A percentile compares a stretch with the other conserved stretches of the same genome.
Evolutionary conservation across 2,888 invertebrate genomes (phyloP).

Genomic region (Gymnoscelis rufifasciata): DNA sequence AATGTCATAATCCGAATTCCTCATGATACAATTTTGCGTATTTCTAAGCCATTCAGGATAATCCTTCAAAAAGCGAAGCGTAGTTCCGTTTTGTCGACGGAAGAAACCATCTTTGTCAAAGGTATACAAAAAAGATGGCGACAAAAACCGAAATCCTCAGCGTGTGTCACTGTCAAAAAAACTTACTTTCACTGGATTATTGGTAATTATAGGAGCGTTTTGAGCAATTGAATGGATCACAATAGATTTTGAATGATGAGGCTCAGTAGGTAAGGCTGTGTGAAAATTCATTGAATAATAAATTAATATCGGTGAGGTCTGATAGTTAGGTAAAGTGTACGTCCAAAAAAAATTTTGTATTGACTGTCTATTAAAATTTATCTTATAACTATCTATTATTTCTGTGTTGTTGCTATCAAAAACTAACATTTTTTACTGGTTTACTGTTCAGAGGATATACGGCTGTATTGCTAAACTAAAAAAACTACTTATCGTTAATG

Average conservation of each 20-base stretch:
- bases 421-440: too few species aligned
- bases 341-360: too few species aligned
- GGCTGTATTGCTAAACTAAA: too few species aligned
- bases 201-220: slow-evolving; percentile 12
- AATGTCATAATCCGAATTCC: not conserved
- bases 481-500: too few species aligned
- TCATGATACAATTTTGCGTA: not conserved
- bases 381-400: too few species aligned
- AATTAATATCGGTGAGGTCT: slow-evolving; percentile 8
- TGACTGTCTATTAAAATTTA: too few species aligned
- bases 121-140: slow-evolving; percentile 4
- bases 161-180: slow-evolving; percentile 22
- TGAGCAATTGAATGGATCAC: slow-evolving; percentile 4
- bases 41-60: not conserved
- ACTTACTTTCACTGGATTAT: slow-evolving; percentile 22
- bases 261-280: not conserved
- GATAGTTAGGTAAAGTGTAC: too few species aligned
- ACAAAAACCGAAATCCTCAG: slow-evolving; percentile 13
- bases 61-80: slow-evolving; percentile 7
- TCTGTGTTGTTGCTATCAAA: too few species aligned
- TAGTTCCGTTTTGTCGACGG: slow-evolving; percentile 15
- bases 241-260: slow-evolving; percentile 1
- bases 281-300: not conserved
- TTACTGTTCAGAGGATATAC: too few species aligned
- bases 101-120: slow-evolving; percentile 4